Conservation (phyloP, 2,888 invertebrate species). For the Aporophyla nigra region DNA sequence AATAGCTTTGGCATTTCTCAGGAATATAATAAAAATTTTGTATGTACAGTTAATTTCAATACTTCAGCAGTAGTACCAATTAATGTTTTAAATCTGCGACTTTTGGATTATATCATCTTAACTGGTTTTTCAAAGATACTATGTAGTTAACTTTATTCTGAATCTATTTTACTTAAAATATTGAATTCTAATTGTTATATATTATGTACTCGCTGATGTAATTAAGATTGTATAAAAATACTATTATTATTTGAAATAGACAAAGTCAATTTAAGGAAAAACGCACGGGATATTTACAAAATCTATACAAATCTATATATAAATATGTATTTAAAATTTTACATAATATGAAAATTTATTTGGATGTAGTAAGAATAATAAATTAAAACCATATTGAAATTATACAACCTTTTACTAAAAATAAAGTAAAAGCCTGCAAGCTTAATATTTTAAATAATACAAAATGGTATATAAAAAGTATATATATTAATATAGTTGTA, state of each 20-base stretch:
- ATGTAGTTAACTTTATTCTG: constrained; percentile 37
- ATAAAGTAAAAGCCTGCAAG: constrained; percentile 43
- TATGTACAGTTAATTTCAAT: constrained; percentile 22
- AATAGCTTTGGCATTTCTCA: constrained; percentile 42
- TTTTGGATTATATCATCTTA: constrained; percentile 28
- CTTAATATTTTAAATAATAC: constrained; percentile 38
- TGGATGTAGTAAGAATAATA: not conserved
- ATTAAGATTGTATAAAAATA: constrained; percentile 19
- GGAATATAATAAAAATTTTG: constrained; percentile 2
- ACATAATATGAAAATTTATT: constrained; percentile 4
- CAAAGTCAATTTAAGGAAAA: constrained; percentile 41
- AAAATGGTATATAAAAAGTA: constrained; percentile 7
- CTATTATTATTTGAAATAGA: constrained; percentile 40
- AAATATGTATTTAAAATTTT: not conserved
- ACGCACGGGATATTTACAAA: constrained; percentile 49
- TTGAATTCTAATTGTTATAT: constrained; percentile 28
- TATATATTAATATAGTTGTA: constrained; percentile 35
- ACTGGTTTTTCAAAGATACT: constrained; percentile 27
- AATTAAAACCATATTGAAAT: constrained; percentile 18
- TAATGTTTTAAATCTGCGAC: constrained; percentile 22
- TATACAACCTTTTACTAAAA: constrained; percentile 27
- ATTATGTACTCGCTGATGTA: constrained; percentile 6
- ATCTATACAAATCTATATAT: constrained; percentile 24
- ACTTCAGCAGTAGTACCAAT: constrained; percentile 31
- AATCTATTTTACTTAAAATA: constrained; percentile 42